Percentiles rank a stretch among this genome's conserved stretches.
Conservation (phyloP, 2,113 vertebrate species). For the Macaca nemestrina region DNA sequence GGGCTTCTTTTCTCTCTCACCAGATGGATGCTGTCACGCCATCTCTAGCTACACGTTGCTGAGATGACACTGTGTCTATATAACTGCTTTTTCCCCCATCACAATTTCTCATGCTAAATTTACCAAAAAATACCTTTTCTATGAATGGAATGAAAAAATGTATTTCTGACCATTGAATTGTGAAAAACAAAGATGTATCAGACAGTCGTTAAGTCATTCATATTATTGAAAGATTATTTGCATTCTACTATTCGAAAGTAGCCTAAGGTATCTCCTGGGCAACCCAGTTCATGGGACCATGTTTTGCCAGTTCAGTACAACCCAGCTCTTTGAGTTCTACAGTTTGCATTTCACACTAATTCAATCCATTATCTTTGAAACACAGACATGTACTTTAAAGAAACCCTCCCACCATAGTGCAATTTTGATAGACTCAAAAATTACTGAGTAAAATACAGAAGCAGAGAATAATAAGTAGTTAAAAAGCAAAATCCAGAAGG, state of each 20-base stretch:
- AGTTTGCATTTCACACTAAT: not conserved
- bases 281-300: not conserved
- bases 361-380: not conserved
- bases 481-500: not conserved
- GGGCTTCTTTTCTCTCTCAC: slow-evolving; percentile 62
- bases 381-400: not conserved
- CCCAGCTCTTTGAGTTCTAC: not conserved
- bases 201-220: not conserved
- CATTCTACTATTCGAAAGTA: not conserved
- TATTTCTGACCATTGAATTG: not conserved
- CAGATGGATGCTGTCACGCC: slow-evolving; percentile 37
- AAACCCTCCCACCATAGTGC: not conserved
- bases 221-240: not conserved
- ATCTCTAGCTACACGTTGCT: slow-evolving; percentile 4
- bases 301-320: not conserved
- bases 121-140: not conserved
- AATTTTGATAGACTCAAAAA: not conserved
- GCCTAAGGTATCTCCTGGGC: no score
- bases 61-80: not conserved
- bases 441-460: not conserved
- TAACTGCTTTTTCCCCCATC: not conserved
- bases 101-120: not conserved
- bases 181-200: slow-evolving; percentile 6
- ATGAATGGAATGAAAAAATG: slow-evolving; percentile 6
- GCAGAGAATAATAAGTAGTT: not conserved